phyloP scores from a whole-genome alignment of 2,888 invertebrate genomes.

The Disparrhopalites patrizii region DNA sequence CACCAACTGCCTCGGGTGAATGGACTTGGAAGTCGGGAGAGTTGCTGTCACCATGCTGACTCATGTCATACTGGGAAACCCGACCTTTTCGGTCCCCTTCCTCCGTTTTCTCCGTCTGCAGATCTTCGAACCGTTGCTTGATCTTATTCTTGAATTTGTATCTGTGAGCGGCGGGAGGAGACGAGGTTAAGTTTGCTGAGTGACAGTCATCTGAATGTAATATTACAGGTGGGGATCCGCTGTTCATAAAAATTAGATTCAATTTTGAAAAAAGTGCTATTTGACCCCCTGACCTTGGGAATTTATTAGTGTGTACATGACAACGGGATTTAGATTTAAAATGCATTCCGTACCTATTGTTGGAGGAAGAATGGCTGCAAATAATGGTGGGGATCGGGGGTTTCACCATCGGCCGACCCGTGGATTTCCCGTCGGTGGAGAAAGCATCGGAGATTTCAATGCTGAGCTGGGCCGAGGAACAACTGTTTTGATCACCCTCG shows the following conservation, averaged over 20 bases:
- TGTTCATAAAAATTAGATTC: conserved; percentile 6
- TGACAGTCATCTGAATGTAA: conserved; percentile 21
- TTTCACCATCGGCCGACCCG: conserved; percentile 21
- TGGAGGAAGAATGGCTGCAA: conserved; percentile 40
- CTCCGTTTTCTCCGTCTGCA: conserved; percentile 13
- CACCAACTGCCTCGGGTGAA: not conserved
- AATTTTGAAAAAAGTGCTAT: conserved; percentile 4
- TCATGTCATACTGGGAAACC: not conserved
- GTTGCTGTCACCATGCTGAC: not conserved
- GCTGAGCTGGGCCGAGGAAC: conserved; percentile 45
- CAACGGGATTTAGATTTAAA: not conserved
- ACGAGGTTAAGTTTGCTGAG: not conserved
- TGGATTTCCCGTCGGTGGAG: conserved; percentile 35
- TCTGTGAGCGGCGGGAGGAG: conserved; percentile 33
- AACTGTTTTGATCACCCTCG: conserved; percentile 47
- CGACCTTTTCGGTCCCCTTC: not conserved
- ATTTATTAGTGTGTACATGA: not conserved
- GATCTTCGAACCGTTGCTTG: conserved; percentile 69
- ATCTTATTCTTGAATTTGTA: conserved; percentile 95
- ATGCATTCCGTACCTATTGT: conserved; percentile 33
- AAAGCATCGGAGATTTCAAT: conserved; percentile 45
- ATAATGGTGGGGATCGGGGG: conserved; percentile 46
- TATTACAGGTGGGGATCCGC: conserved; percentile 27
- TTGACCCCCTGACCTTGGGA: too few species aligned
- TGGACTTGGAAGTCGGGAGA: not conserved